Evolutionary conservation across 2,113 vertebrate genomes (phyloP), one percentile per base, ranked within the genome.

Genomic region (Ornithorhynchus anatinus): DNA sequence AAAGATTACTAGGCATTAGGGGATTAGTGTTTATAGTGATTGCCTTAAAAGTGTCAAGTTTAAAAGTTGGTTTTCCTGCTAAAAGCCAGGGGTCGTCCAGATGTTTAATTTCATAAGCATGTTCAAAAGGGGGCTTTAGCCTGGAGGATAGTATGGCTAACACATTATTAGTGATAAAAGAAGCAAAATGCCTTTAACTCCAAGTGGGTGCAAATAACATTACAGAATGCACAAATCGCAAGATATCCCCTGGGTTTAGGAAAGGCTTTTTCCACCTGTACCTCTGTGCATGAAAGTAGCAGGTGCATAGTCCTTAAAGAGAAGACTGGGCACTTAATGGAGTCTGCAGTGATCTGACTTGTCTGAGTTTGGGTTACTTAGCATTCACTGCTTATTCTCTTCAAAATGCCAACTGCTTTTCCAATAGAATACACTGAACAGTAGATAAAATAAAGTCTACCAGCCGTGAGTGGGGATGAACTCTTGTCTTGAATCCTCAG

Each of bases 1-100:
- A 76, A 74, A 73, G 73, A 67, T 68, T 65, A 66, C 59, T 61
- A 62, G 86, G 59, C 70, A 77, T 77, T 59, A 37, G 53, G 81
- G 84, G 73, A 85, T 83, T 86, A 59, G 33, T 45, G 70, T 29
- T 84, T 85, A 79, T 62, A 77, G 80, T 68, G 40, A 51, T 73
- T 47, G 81, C 72, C 68, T 76, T 37, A 43, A 73, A 77, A 75
- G 35, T 70, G 59, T 59, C 81, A 60, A 23, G 60, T 62, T 45
- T 47, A 69, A 68, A 73, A 27, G 37, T 38, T 0, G 5, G 3
- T 57, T 73, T 73, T 1, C 7, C n/a, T 63, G 47, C 58, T 82
- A 19, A 62, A 75, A 68, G 32, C 17, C 2, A 68, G 59, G 33
- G 17, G 6, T 23, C 57, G 8, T 32, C 37, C 14, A 44, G 38